These are phyloP conservation scores for Myopa testacea DNA, from an alignment of 2,888 invertebrate genomes.

Conservation along the genomic window DNA sequence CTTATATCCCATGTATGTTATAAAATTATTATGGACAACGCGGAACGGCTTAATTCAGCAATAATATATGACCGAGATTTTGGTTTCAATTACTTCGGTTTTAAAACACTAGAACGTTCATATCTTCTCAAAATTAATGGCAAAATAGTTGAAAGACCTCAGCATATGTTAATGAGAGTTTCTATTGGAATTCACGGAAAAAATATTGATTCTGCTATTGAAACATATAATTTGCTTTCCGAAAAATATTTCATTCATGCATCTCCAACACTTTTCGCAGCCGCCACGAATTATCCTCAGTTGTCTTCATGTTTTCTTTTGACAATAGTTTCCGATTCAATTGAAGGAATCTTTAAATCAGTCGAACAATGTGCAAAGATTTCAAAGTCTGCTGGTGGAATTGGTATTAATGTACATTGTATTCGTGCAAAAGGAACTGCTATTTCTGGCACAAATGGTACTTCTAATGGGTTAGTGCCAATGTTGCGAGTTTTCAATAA, in stretches of 20 bases:
- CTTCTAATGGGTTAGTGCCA: slow-evolving; percentile 95
- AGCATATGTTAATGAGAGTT: slow-evolving; percentile 99
- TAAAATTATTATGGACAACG: slow-evolving; percentile 84
- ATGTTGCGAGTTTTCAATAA: slow-evolving; percentile 96
- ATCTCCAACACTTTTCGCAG: slow-evolving; percentile 96
- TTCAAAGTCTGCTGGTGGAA: slow-evolving; percentile 97
- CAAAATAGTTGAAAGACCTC: slow-evolving; percentile 95
- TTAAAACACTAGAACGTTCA: slow-evolving; percentile 96
- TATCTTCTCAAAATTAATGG: slow-evolving; percentile 92
- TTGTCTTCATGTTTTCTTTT: slow-evolving; percentile 95
- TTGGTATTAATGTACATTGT: slow-evolving; percentile 95
- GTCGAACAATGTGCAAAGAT: slow-evolving; percentile 93
- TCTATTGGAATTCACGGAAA: slow-evolving; percentile 96
- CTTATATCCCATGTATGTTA: slow-evolving; percentile 89
- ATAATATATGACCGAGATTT: slow-evolving; percentile 98
- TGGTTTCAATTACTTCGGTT: slow-evolving; percentile 98
- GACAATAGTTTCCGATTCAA: slow-evolving; percentile 94
- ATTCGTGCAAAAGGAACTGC: slow-evolving; percentile 92
- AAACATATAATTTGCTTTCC: slow-evolving; percentile 95
- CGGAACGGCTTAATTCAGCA: slow-evolving; percentile 91
- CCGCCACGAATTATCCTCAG: slow-evolving; percentile 91
- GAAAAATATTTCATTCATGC: slow-evolving; percentile 98
- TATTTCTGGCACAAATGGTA: slow-evolving; percentile 94
- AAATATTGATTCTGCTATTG: slow-evolving; percentile 91
- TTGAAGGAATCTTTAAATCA: slow-evolving; percentile 94